A percentile compares a stretch with the other conserved stretches of the same genome.
These are phyloP conservation scores for Drosophila aff. DNA, from an alignment of 1,140 invertebrate species.

Conservation along the genomic window DNA sequence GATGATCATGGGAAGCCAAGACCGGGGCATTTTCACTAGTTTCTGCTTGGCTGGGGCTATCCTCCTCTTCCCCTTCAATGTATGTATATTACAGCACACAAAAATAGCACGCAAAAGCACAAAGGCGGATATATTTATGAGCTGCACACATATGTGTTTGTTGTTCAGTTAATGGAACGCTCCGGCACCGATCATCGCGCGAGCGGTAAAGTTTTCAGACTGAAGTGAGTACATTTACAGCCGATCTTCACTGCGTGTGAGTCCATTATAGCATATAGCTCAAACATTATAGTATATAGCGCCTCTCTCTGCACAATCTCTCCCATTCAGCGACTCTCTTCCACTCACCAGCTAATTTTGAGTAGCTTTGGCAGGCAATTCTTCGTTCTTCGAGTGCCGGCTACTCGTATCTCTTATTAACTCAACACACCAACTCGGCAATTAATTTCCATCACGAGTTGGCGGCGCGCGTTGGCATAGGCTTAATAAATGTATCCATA, in stretches of 20 bases:
- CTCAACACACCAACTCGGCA: conserved; percentile 32
- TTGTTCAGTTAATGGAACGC: conserved; percentile 20
- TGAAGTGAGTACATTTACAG: conserved; percentile 49
- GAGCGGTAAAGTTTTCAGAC: conserved; percentile 49
- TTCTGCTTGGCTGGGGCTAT: conserved; percentile 10
- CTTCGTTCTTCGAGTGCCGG: conserved; percentile 12
- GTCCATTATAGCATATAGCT: background rate
- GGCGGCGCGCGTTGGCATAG: conserved; percentile 11
- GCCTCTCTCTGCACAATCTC: conserved; percentile 6
- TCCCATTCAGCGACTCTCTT: conserved; percentile 6
- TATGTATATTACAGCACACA: conserved; percentile 50
- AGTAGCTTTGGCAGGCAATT: conserved; percentile 18
- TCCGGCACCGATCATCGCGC: conserved; percentile 46
- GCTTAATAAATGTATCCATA: conserved; percentile 45
- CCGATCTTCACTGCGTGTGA: conserved; percentile 16
- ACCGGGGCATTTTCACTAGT: conserved; percentile 47
- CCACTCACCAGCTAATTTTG: background rate
- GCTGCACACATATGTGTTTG: conserved; percentile 6
- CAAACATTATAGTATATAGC: too few species aligned
- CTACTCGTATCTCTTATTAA: conserved; percentile 26
- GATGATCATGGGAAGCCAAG: conserved; percentile 30
- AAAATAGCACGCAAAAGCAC: conserved; percentile 50
- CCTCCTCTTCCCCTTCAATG: background rate
- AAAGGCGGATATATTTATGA: conserved; percentile 39
- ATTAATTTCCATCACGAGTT: conserved; percentile 50